Evolutionary conservation across 2,888 invertebrate genomes (phyloP).

Genomic region (Lysandra bellargus): DNA sequence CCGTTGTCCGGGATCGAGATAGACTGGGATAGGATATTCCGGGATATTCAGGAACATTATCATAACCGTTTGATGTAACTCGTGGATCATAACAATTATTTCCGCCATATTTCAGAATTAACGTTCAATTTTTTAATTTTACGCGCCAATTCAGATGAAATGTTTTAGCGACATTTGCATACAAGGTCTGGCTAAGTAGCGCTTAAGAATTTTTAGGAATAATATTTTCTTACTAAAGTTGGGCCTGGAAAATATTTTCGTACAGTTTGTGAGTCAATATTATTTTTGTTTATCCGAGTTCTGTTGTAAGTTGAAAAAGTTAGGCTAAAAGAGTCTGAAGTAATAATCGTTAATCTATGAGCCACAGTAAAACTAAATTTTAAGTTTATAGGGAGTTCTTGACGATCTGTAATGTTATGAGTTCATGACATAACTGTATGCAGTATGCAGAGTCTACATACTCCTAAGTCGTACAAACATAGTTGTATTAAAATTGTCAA

Average conservation of each 20-base stretch:
- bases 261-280: neutral
- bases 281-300: too few species aligned
- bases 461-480: too few species aligned
- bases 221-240: neutral
- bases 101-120: slow-evolving; percentile 23
- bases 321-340: too few species aligned
- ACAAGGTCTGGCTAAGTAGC: neutral
- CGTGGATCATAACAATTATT: slow-evolving; percentile 33
- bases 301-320: too few species aligned
- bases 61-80: slow-evolving; percentile 51
- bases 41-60: slow-evolving; percentile 42
- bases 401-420: too few species aligned
- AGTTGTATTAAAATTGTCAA: too few species aligned
- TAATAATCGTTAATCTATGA: too few species aligned
- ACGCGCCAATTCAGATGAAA: neutral
- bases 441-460: too few species aligned
- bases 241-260: neutral
- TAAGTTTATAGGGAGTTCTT: too few species aligned
- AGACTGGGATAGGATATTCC: slow-evolving; percentile 31
- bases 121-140: slow-evolving; percentile 27
- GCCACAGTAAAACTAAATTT: too few species aligned
- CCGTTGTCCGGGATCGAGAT: slow-evolving; percentile 30
- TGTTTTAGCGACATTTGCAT: neutral
- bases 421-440: too few species aligned
- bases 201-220: neutral